A percentile compares a stretch with the other conserved stretches of the same genome.
Evolutionary conservation across 2,797 vertebrate species (phyloP).

Genomic region (Enteromius radiatus): DNA sequence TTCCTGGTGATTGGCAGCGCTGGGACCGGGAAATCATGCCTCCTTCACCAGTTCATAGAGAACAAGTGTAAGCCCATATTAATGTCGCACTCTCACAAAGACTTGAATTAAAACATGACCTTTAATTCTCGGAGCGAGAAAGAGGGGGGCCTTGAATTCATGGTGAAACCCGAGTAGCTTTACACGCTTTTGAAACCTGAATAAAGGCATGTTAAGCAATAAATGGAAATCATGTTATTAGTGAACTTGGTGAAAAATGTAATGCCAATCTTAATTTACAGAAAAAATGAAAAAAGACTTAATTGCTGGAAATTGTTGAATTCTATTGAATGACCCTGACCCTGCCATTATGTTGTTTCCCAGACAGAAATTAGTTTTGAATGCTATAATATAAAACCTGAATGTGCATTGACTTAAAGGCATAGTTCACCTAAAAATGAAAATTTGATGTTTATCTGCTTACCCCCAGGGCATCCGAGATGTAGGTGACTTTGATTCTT

Average conservation of each 20-base stretch:
- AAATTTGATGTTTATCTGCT: too few relatives aligned
- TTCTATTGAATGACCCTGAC: neutral
- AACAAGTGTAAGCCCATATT: slow-evolving; percentile 86
- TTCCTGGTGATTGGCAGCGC: slow-evolving; percentile 96
- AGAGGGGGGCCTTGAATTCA: neutral
- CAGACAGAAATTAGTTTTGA: neutral
- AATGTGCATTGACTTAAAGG: neutral
- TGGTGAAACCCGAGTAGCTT: slow-evolving; percentile 22
- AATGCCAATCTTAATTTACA: slow-evolving; percentile 4
- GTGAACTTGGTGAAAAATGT: neutral
- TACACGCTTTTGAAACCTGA: slow-evolving; percentile 23
- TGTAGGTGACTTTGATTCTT: too few relatives aligned
- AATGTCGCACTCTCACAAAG: slow-evolving; percentile 25
- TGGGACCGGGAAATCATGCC: slow-evolving; percentile 93
- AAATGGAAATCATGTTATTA: slow-evolving; percentile 12
- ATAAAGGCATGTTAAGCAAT: slow-evolving; percentile 5
- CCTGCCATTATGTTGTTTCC: neutral
- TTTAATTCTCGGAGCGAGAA: slow-evolving; percentile 26
- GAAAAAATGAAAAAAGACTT: neutral
- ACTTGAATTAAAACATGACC: slow-evolving; percentile 42
- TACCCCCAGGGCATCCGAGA: too few relatives aligned
- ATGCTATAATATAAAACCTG: too few relatives aligned
- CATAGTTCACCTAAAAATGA: too few relatives aligned
- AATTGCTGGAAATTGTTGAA: neutral
- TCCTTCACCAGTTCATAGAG: slow-evolving; percentile 95